Base-by-base conservation (phyloP, 2,113 vertebrate genomes). In the Pseudorhombus dupliciocellatus region DNA sequence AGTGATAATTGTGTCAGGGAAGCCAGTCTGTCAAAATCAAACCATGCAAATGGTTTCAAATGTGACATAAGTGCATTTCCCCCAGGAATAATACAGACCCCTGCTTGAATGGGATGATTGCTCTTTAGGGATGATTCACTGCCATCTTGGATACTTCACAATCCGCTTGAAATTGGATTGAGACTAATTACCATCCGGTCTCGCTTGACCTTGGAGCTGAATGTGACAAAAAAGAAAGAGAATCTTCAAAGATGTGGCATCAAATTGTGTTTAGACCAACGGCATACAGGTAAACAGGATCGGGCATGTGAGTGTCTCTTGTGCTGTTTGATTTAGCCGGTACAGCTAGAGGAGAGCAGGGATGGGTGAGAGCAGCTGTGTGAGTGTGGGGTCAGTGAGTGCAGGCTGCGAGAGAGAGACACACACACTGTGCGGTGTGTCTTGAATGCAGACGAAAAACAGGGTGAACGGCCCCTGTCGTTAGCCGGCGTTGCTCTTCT, bases 331-430 rank as follows among this genome's bases (percentile, higher is more conserved):
- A 67, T 71, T 64, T 42, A 54, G 20, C 62, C 15, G 69, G 71
- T 82, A 54, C 81, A 31, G 54, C 51, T 7, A 72, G 69, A 75
- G 70, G 56, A 37, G 70, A 72, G 81, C 34, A 48, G 71, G 80
- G 80, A 73, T 73, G 86, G 61, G 66, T 70, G 42, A 72, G 79
- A 89, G 87, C 87, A 84, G 84, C 85, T 85, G 82, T 85, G 82
- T 68, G 88, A 63, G 26, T 70, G 74, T 58, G 86, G 87, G 88
- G 90, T 91, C 88, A 88, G 16, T 60, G 87, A 81, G 88, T 89
- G 57, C 88, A 84, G 70, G 70, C 73, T 57, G 61, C 59, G 76
- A 85, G 83, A 74, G 76, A 85, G 83, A 74, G 72, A 65, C 73
- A 25, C 79, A 25, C 24, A 83, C 60, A 70, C 79, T 78, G 86